phyloP scores from a whole-genome alignment of 1,140 invertebrate species.

The Diabrotica virgifera region DNA sequence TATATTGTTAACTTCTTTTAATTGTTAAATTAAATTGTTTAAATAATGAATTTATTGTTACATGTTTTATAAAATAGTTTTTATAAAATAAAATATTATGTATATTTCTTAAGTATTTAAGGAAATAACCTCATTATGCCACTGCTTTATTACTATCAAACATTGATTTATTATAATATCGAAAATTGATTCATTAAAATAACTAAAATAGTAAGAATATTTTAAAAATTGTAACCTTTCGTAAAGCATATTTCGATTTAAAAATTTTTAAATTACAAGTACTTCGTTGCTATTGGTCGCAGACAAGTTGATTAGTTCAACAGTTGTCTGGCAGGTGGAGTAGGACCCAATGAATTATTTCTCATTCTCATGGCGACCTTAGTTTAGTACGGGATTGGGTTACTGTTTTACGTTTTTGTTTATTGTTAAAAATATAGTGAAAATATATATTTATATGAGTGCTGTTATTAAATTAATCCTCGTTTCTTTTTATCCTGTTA shows the following conservation, averaged over 20 bases:
- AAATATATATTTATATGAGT: conserved; percentile 12
- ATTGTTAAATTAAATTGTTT: too few relatives aligned
- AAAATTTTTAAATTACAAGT: background rate
- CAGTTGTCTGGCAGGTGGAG: conserved; percentile 37
- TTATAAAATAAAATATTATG: too few relatives aligned
- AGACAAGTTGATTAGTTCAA: conserved; percentile 33
- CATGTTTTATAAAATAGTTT: too few relatives aligned
- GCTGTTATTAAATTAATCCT: conserved; percentile 8
- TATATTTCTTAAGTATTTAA: too few relatives aligned
- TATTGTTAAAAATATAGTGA: conserved; percentile 20
- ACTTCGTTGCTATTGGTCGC: background rate
- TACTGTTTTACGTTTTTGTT: conserved; percentile 30
- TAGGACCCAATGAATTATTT: conserved; percentile 24
- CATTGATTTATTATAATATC: too few relatives aligned
- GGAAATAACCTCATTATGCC: too few relatives aligned
- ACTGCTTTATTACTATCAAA: too few relatives aligned
- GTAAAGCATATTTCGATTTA: background rate
- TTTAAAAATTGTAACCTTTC: too few relatives aligned
- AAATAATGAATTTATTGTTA: too few relatives aligned
- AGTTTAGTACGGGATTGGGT: conserved; percentile 24
- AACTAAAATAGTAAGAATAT: too few relatives aligned
- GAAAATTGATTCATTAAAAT: too few relatives aligned
- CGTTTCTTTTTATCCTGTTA: conserved; percentile 18
- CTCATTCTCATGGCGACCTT: conserved; percentile 30
- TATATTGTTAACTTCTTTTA: too few relatives aligned